Evolutionary conservation across 1,140 invertebrate species (phyloP).

Genomic region (Cylas formicarius): DNA sequence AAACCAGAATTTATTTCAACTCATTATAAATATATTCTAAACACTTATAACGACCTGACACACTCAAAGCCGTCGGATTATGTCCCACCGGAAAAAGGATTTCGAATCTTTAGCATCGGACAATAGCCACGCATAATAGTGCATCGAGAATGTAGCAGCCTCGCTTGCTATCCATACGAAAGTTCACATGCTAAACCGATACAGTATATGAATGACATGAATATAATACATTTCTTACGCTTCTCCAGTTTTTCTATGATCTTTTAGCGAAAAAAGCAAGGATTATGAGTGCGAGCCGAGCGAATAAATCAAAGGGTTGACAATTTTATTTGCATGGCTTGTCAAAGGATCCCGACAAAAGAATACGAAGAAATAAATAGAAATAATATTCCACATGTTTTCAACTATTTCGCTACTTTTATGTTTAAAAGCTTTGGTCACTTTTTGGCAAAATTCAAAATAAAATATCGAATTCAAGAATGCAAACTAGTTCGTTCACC

Average conservation of each 20-base stretch:
- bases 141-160: constrained; percentile 12
- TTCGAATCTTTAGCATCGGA: constrained; percentile 14
- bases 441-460: too few relatives aligned
- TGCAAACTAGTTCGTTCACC: too few relatives aligned
- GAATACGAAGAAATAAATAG: too few relatives aligned
- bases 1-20: too few relatives aligned
- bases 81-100: constrained; percentile 11
- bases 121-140: constrained; percentile 10
- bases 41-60: neutral
- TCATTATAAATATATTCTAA: constrained; percentile 5
- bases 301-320: constrained; percentile 17
- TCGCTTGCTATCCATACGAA: constrained; percentile 12
- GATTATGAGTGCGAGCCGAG: constrained; percentile 16
- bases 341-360: constrained; percentile 20
- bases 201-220: constrained; percentile 19
- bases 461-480: too few relatives aligned
- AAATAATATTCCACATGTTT: too few relatives aligned
- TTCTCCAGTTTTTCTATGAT: constrained; percentile 18
- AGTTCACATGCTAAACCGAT: constrained; percentile 6
- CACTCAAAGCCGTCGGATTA: constrained; percentile 10
- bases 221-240: constrained; percentile 19
- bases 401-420: too few relatives aligned
- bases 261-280: constrained; percentile 18
- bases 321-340: constrained; percentile 22
- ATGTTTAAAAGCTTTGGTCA: too few relatives aligned